phyloP scores from a whole-genome alignment of 2,888 invertebrate genomes.

The Andricus quercusramuli region DNA sequence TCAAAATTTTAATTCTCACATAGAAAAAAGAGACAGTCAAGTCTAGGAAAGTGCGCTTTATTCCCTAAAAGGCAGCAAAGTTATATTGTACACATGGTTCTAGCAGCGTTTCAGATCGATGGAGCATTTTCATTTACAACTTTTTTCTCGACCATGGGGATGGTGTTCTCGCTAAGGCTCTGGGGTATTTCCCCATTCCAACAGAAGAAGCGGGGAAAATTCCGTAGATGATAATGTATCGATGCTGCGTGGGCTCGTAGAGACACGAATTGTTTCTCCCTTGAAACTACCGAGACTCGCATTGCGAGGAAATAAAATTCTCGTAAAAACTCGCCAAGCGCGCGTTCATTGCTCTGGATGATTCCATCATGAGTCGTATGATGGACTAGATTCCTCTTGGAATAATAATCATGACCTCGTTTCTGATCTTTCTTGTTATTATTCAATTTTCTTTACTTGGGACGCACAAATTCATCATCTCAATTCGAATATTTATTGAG shows the following conservation, averaged over 20 bases:
- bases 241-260: slow-evolving; percentile 48
- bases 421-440: not conserved
- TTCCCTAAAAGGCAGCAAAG: slow-evolving; percentile 32
- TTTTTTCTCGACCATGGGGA: slow-evolving; percentile 39
- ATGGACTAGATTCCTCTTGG: slow-evolving; percentile 8
- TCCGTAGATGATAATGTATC: slow-evolving; percentile 51
- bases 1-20: too few species aligned
- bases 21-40: not conserved
- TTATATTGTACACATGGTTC: slow-evolving; percentile 15
- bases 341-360: slow-evolving; percentile 23
- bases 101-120: slow-evolving; percentile 46
- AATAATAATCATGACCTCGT: not conserved
- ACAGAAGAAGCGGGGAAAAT: slow-evolving; percentile 28
- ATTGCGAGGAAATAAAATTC: slow-evolving; percentile 51
- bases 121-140: slow-evolving; percentile 52
- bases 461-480: not conserved
- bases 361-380: slow-evolving; percentile 10
- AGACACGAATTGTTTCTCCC: slow-evolving; percentile 54
- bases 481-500: not conserved
- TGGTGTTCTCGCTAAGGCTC: slow-evolving; percentile 42
- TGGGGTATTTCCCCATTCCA: slow-evolving; percentile 42
- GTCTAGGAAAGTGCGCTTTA: slow-evolving; percentile 4
- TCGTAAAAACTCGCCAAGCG: slow-evolving; percentile 36
- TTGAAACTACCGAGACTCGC: slow-evolving; percentile 13
- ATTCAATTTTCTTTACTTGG: slow-evolving; percentile 1